A percentile compares a stretch with the other conserved stretches of the same genome.
These are phyloP conservation scores for Ceyx melanurus DNA, from an alignment of 2,113 vertebrate genomes.

Conservation along the genomic window DNA sequence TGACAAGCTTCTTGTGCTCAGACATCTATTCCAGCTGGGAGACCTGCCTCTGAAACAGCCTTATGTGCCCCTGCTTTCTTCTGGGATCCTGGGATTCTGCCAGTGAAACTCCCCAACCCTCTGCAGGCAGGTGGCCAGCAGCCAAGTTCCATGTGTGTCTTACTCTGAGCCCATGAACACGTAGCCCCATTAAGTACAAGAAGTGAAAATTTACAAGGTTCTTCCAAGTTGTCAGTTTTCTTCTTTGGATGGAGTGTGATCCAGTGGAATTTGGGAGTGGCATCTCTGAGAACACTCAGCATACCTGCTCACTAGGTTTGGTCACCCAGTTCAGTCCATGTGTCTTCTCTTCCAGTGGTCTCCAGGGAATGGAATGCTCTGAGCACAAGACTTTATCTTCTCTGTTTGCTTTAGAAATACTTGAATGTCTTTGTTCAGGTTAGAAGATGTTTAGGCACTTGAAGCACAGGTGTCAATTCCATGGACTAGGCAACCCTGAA, in stretches of 20 bases:
- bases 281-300: neutral
- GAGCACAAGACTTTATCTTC: neutral
- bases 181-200: neutral
- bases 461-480: neutral
- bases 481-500: neutral
- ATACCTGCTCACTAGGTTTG: neutral
- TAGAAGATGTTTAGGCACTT: neutral
- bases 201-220: neutral
- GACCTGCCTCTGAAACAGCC: neutral
- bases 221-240: neutral
- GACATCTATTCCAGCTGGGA: neutral
- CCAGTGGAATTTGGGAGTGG: conserved; percentile 1
- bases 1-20: neutral
- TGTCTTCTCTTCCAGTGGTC: neutral
- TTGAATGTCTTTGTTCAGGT: neutral
- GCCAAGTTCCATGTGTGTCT: conserved; percentile 34
- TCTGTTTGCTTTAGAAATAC: neutral
- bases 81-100: conserved; percentile 32
- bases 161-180: conserved; percentile 13
- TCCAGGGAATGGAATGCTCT: neutral
- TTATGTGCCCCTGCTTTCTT: neutral
- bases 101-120: conserved; percentile 28
- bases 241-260: neutral
- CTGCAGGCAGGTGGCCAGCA: conserved; percentile 21
- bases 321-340: neutral